A percentile compares a stretch with the other conserved stretches of the same genome.
Conservation (phyloP, 2,113 vertebrate species). For the Beaufortia kweichowensis region DNA sequence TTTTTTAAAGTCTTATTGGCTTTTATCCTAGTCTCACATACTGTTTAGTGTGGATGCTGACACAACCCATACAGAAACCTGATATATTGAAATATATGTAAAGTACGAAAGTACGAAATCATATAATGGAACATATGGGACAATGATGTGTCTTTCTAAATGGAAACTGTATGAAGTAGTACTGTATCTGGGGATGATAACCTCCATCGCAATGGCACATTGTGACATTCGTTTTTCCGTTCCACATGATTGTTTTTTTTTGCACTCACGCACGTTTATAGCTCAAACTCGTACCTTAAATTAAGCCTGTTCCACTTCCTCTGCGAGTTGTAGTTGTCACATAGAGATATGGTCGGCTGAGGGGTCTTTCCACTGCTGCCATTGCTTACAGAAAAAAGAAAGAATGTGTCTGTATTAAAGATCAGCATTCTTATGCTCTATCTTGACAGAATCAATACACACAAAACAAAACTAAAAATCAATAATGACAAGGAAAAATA, state of each 20-base stretch:
- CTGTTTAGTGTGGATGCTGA: no score
- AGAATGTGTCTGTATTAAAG: no score
- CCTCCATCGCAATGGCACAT: neutral
- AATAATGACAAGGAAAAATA: neutral
- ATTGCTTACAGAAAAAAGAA: slow-evolving; percentile 60
- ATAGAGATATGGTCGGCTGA: slow-evolving; percentile 60
- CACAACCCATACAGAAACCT: no score
- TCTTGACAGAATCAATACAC: neutral
- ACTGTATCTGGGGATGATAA: no score
- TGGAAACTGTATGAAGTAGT: no score
- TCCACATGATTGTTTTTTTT: neutral
- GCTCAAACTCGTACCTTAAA: slow-evolving; percentile 73
- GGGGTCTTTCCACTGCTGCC: slow-evolving; percentile 57
- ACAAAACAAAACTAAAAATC: neutral
- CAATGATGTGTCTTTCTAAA: no score
- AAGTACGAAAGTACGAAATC: no score
- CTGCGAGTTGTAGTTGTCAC: slow-evolving; percentile 60
- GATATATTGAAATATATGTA: no score
- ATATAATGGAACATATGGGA: no score
- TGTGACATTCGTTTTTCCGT: neutral
- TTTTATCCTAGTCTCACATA: no score
- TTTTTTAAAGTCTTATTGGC: no score
- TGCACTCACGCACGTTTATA: neutral
- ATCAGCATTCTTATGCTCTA: neutral
- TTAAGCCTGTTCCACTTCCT: slow-evolving; percentile 73